Conservation (phyloP, 2,113 vertebrate genomes). For the Colaptes auratus region DNA sequence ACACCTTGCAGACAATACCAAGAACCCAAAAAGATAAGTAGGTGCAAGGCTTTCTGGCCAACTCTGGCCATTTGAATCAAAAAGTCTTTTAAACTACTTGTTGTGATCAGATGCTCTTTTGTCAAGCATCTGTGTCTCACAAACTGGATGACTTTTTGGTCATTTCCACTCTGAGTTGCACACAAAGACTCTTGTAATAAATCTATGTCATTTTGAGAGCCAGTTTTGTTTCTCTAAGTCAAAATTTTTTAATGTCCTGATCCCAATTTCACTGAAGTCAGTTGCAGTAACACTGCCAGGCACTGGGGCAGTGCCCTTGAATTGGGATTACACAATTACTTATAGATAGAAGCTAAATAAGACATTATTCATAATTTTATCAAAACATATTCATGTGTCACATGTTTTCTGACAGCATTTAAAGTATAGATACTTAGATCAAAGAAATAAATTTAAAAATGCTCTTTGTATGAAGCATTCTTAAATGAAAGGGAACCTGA, state of each 20-base stretch:
- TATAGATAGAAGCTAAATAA: background rate
- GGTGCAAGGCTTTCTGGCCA: background rate
- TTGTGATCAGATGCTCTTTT: background rate
- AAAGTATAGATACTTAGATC: background rate
- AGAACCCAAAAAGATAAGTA: background rate
- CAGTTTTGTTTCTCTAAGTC: background rate
- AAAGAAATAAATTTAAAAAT: background rate
- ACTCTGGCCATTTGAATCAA: background rate
- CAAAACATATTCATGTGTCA: background rate
- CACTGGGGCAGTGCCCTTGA: background rate
- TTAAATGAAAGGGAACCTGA: background rate
- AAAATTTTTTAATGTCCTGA: fast-evolving
- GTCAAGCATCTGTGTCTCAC: background rate
- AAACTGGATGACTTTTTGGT: background rate
- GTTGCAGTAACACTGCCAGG: background rate
- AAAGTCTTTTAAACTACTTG: background rate
- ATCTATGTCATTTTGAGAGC: background rate
- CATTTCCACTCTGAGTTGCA: background rate
- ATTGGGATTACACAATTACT: background rate
- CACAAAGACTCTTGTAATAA: background rate
- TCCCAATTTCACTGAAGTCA: background rate
- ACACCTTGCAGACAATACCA: background rate
- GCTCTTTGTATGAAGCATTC: background rate
- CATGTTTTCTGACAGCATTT: background rate
- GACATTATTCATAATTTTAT: background rate